Base-by-base conservation (phyloP, 2,888 invertebrate genomes). In the Lasioglossum marginatum region DNA sequence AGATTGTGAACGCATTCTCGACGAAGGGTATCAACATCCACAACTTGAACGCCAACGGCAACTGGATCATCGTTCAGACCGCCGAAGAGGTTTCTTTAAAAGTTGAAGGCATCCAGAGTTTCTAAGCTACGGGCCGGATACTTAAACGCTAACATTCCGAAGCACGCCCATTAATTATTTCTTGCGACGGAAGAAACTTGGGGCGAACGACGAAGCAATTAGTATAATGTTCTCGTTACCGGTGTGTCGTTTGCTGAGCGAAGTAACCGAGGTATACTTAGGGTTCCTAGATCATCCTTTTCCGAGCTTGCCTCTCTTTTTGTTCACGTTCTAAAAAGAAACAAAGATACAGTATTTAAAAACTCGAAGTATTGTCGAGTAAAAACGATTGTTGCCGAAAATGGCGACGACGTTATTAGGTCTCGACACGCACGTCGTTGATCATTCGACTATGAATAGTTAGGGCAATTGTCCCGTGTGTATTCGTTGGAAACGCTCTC, bases 51-150 rank as follows among this genome's bases (percentile, higher is more conserved):
- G 91, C 94, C 10, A 91, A 90, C 57, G 94, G 93, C 48, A 93
- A 93, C 48, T 95, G 95, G 95, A 90, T 95, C 73, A 91, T 94
- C 4, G 92, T 95, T 43, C 94, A 95, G 85, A 95, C 95, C 14
- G 92, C 91, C 82, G 89, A 90, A 43, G 91, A 93, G 14, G 88
- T 91, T 0, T 78, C 88, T 0, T 81, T 94, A 60, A 72, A 63
- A 27, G 88, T 94, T 5, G 82, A 92, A 16, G 92, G 91, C 40
- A 91, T 94, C n/a, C 90, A 92, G 31, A 89, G 87, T 76, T 93
- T 92, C 74, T 94, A 92, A 66, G 40, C 19, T 68, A 37, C 23
- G 8, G 37, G 14, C 70, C 14, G 23, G 40, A n/a, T 40, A 70
- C 40, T 70, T 40, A 40, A n/a, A 40, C 40, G 70, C 1, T 14